These are phyloP conservation scores for Morinoia aosen DNA, from an alignment of 2,888 invertebrate species.

Conservation along the genomic window DNA sequence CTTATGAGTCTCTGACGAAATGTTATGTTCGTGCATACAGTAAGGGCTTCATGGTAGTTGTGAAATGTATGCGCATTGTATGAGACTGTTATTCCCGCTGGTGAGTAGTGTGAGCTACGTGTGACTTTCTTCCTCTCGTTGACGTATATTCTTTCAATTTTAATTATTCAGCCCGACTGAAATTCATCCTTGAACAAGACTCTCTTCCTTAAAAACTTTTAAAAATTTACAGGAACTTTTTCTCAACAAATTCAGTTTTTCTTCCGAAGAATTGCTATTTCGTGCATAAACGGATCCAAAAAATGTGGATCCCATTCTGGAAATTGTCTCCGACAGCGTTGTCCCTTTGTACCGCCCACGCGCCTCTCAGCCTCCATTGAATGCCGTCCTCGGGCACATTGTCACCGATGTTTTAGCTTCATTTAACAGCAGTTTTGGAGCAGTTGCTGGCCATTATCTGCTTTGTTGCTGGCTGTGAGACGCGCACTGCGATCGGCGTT, in stretches of 20 bases:
- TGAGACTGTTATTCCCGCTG: background rate
- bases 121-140: background rate
- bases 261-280: background rate
- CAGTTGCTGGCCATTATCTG: constrained; percentile 28
- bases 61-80: background rate
- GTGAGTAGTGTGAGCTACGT: background rate
- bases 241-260: background rate
- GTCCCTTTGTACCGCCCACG: background rate
- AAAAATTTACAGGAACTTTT: background rate
- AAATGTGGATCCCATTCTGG: background rate
- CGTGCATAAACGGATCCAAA: background rate
- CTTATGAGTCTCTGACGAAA: background rate
- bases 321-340: background rate
- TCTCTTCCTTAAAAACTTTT: background rate
- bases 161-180: background rate
- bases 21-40: background rate
- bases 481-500: background rate
- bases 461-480: background rate
- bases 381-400: background rate
- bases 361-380: background rate
- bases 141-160: background rate
- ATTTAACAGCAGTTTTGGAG: constrained; percentile 36
- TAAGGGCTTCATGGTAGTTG: background rate
- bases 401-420: constrained; percentile 45
- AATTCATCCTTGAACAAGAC: background rate